Base-by-base conservation (phyloP, 2,888 invertebrate genomes). In the Eilema griseolum region DNA sequence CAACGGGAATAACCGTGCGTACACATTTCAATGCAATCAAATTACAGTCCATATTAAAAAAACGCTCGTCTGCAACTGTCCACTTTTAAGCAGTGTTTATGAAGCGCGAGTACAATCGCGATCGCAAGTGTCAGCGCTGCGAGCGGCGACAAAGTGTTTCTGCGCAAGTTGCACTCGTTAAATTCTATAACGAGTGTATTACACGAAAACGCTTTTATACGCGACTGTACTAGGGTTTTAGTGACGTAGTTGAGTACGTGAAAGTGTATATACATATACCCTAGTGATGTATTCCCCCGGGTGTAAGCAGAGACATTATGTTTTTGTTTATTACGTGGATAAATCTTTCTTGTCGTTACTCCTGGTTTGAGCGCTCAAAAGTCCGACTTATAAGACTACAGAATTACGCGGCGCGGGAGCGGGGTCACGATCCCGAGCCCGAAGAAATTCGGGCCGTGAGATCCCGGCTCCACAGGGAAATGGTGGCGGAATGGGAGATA, bases 111-210 rank as follows among this genome's bases (percentile, higher is more conserved):
- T 72, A 74, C 76, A 64, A 61, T 76, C 69, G 67, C 69, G 61
- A 61, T 70, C 76, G 69, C 80, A 76, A 79, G 75, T 74, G 73
- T 31, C 59, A 60, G 26, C 37, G 37, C 66, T 28, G 61, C 66
- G 67, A 71, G 79, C 73, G 66, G 69, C 52, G 77, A 78, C 78
- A 79, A 74, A 78, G 73, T 72, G 78, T 65, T 78, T 76, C 65
- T 46, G 61, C 61, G n/a, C 24, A 69, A 77, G 69, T 79, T 71
- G 10, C 59, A 71, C 78, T 78, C 82, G 82, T 82, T 78, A 82
- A 77, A 81, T 79, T 79, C 66, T 74, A 79, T 79, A 80, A 80
- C 79, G 76, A 77, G 73, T 71, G 77, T 75, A 67, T 65, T 68
- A 80, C 80, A 80, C 41, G 80, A 14, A 67, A 80, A 78, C 59